Conservation (phyloP, 2,113 vertebrate genomes). For the Megaceryle torquata region DNA sequence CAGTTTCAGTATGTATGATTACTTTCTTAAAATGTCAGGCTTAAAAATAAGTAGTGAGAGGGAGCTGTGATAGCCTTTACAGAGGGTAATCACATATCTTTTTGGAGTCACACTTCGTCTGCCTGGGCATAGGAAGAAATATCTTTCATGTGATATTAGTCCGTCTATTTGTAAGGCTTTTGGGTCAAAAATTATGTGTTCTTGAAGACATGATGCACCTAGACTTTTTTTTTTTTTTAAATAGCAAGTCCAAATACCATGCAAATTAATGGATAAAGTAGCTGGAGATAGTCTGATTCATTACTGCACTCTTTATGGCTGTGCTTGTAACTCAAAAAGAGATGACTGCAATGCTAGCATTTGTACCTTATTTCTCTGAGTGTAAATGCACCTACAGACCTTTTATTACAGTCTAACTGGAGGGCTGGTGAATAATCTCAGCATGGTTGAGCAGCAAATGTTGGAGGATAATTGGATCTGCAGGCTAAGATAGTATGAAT, state of each 20-base stretch:
- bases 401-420: slow-evolving; percentile 73
- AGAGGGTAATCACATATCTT: background rate
- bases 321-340: slow-evolving; percentile 21
- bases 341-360: slow-evolving; percentile 36
- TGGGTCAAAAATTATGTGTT: background rate
- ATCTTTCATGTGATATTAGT: background rate
- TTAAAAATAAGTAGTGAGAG: background rate
- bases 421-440: slow-evolving; percentile 69
- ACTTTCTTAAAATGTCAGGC: background rate
- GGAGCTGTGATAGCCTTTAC: background rate
- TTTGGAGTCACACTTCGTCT: background rate
- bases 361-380: slow-evolving; percentile 52
- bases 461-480: slow-evolving; percentile 74
- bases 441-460: slow-evolving; percentile 74
- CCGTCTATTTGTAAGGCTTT: background rate
- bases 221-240: background rate
- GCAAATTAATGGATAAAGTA: background rate
- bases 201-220: background rate
- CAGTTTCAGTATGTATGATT: background rate
- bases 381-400: slow-evolving; percentile 49
- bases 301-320: background rate
- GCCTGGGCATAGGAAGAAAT: background rate
- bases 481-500: slow-evolving; percentile 54
- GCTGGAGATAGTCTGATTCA: background rate
- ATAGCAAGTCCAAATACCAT: background rate